Evolutionary conservation across 2,888 invertebrate genomes (phyloP), one percentile per base, ranked within the genome.

Genomic region (Blastobasis adustella): DNA sequence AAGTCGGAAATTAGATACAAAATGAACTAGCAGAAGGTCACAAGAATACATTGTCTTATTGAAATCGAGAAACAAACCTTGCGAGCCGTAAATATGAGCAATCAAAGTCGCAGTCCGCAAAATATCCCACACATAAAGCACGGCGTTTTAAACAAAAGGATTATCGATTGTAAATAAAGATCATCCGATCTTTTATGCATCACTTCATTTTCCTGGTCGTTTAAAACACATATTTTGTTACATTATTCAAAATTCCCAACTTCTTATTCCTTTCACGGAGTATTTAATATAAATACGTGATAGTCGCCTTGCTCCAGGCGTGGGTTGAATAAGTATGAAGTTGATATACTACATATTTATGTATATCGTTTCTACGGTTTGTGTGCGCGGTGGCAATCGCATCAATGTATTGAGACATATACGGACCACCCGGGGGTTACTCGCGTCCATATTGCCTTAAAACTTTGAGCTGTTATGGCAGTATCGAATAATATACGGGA

Each of bases 261-360:
- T 65, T 60, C 60, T 57, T 58, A 74, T 72, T 62, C 66, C 52
- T 61, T 57, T 59, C 65, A 71, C 70, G 68, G 49, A 58, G 58
- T 61, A 59, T 59, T 70, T 68, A 71, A 69, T 68, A 67, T 66
- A 66, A 66, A 67, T 65, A 66, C 61, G 63, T 67, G 61, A 67
- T 68, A 65, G 63, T 63, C 60, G 59, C 55, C 56, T 51, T 49
- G 45, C 67, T 62, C 60, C 44, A 46, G 46, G 45, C 57, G 71
- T 63, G 73, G 72, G 58, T 57, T 23, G 59, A 70, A 78, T 71
- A 50, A 61, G 23, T 23, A 23, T 23, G 23, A 23, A 23, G 23
- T 23, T 23, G 23, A 23, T 23, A 23, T 23, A 23, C 23, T 23
- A 23, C 23, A 64, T 69, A 60, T 67, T 63, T 69, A 65, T 61